Conservation (phyloP, 37 sponge, comb jelly and placozoan species). For the Bolinopsis microptera region DNA sequence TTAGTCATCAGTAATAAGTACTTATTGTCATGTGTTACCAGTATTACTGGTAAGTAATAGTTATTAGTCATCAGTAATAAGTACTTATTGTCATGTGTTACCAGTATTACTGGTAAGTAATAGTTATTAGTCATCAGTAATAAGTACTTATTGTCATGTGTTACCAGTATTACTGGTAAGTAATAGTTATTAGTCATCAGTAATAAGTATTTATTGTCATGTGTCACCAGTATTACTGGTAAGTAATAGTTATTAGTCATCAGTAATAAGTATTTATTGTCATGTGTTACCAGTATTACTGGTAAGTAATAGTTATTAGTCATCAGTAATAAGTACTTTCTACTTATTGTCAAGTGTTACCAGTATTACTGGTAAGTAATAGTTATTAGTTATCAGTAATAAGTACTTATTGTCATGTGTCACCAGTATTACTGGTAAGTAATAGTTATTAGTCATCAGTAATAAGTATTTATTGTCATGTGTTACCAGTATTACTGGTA, state of each 20-base stretch:
- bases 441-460: too few relatives aligned
- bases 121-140: too few relatives aligned
- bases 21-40: background rate
- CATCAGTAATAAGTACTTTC: too few relatives aligned
- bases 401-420: background rate
- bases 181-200: too few relatives aligned
- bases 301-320: background rate
- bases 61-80: too few relatives aligned
- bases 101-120: background rate
- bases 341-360: background rate
- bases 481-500: slow-evolving; percentile 31
- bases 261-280: too few relatives aligned
- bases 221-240: slow-evolving; percentile 36
- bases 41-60: background rate
- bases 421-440: background rate
- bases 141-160: background rate
- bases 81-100: background rate
- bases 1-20: too few relatives aligned
- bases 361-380: background rate
- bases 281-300: slow-evolving; percentile 13
- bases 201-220: background rate
- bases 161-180: slow-evolving; percentile 25
- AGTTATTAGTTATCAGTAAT: too few relatives aligned
- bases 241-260: too few relatives aligned
- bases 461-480: background rate